phyloP scores from a whole-genome alignment of 2,113 vertebrate species.

The Pionites leucogaster region DNA sequence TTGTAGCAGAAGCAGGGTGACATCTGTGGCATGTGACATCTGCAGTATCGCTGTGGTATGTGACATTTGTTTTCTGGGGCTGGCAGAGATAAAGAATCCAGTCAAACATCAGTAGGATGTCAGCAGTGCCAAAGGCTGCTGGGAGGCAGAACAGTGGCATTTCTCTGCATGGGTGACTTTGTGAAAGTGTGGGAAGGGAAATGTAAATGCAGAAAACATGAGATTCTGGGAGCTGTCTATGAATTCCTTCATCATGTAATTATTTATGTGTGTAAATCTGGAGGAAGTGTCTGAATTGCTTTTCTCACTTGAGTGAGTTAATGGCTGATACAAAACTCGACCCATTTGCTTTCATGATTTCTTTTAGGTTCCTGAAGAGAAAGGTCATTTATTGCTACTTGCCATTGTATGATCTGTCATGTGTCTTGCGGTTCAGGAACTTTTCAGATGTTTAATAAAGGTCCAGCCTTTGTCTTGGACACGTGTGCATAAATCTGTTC shows the following conservation, averaged over 20 bases:
- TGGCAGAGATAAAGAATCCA: conserved; percentile 4
- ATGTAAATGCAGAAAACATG: background rate
- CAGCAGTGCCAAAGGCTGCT: background rate
- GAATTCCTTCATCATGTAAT: conserved; percentile 4
- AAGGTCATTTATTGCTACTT: background rate
- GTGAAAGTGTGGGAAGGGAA: background rate
- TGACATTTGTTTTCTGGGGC: background rate
- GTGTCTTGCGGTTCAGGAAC: background rate
- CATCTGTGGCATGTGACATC: background rate
- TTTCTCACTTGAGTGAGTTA: conserved; percentile 15
- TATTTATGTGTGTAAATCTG: conserved; percentile 24
- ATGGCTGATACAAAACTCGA: background rate
- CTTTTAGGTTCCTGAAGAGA: background rate
- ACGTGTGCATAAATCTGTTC: background rate
- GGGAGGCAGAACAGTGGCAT: background rate
- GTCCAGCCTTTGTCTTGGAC: background rate
- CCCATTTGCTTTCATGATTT: background rate
- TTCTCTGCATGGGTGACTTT: background rate
- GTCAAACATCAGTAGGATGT: background rate
- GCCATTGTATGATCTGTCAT: background rate
- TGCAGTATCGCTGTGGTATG: background rate
- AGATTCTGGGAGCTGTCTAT: conserved; percentile 5
- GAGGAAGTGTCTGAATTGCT: conserved; percentile 6
- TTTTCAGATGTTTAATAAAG: background rate
- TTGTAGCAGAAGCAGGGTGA: background rate